phyloP scores from a whole-genome alignment of 2,113 vertebrate species.

The Cyphomyrus plagiostoma region DNA sequence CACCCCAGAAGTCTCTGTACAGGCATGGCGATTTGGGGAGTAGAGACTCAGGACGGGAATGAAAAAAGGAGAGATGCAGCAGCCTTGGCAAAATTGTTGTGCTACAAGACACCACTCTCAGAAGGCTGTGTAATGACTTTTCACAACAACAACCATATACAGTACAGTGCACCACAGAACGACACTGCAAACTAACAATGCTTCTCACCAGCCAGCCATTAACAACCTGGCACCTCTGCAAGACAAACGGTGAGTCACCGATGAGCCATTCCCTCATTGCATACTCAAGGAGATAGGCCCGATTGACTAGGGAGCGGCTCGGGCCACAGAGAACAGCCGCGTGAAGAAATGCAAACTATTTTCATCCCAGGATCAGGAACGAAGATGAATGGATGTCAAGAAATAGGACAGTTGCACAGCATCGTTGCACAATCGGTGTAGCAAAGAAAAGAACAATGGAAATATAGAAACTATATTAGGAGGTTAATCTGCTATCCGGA shows the following conservation, averaged over 20 bases:
- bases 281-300: background rate
- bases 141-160: background rate
- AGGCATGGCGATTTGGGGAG: background rate
- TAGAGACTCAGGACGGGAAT: background rate
- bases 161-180: background rate
- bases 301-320: background rate
- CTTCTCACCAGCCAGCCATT: background rate
- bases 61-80: background rate
- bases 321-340: background rate
- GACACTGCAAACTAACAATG: background rate
- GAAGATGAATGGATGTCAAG: background rate
- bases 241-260: background rate
- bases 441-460: background rate
- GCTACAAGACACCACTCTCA: background rate
- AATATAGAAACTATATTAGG: background rate
- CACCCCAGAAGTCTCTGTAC: background rate
- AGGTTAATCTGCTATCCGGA: background rate
- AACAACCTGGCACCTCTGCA: background rate
- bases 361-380: background rate
- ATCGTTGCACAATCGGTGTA: background rate
- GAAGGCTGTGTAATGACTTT: background rate
- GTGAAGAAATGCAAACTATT: background rate
- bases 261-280: background rate
- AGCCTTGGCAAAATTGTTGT: background rate
- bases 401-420: background rate